Evolutionary conservation across 1,140 invertebrate species (phyloP).

Genomic region (Zaprionus gabonicus): DNA sequence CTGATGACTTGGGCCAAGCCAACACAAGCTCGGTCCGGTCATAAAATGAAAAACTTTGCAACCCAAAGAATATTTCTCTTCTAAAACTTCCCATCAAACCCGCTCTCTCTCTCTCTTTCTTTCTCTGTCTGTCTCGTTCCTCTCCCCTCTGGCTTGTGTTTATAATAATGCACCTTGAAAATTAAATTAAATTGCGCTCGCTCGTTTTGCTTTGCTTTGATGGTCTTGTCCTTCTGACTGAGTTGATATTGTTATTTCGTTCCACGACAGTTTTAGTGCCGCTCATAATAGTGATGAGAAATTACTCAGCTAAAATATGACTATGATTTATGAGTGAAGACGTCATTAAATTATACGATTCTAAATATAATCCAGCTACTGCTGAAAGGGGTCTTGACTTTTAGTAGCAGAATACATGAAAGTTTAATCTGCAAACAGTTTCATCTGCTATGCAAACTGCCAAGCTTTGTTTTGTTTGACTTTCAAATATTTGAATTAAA

Average conservation of each 20-base stretch:
- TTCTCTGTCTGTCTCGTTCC: not conserved
- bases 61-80: conserved; percentile 21
- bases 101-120: not conserved
- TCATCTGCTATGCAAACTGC: not conserved
- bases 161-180: conserved; percentile 56
- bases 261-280: not conserved
- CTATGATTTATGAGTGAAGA: conserved; percentile 1
- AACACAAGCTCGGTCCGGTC: conserved; percentile 29
- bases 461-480: conserved; percentile 1
- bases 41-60: conserved; percentile 28
- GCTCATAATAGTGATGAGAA: conserved; percentile 1
- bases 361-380: not conserved
- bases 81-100: not conserved
- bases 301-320: not conserved
- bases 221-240: not conserved
- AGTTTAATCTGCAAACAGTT: not conserved
- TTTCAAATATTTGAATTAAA: conserved; percentile 4
- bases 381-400: not conserved
- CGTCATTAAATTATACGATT: not conserved
- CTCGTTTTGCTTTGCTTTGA: not conserved
- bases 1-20: conserved; percentile 38
- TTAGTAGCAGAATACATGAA: not conserved
- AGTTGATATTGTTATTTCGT: not conserved
- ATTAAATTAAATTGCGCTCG: conserved; percentile 64
- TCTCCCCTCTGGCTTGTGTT: not conserved